These are phyloP conservation scores for Corythornis vintsioides DNA, from an alignment of 2,113 vertebrate genomes.

Conservation along the genomic window DNA sequence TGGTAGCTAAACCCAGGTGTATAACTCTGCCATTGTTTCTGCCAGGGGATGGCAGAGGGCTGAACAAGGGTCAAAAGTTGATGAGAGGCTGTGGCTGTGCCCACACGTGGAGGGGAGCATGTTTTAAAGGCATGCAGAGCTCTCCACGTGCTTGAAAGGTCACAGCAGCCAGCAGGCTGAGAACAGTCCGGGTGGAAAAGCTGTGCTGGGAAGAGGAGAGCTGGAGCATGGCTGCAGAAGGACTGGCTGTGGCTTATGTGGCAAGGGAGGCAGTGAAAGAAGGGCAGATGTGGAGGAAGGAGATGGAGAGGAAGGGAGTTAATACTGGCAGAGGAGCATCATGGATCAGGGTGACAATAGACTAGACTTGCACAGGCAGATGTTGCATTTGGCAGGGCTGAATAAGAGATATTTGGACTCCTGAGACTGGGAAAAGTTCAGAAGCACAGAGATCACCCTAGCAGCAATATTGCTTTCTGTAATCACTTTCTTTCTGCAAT, in stretches of 20 bases:
- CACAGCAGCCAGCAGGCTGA: background rate
- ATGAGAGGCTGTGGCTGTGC: background rate
- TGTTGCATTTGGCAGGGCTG: background rate
- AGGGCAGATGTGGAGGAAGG: accelerated
- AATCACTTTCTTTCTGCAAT: background rate
- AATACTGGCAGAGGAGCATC: background rate
- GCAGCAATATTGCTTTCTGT: background rate
- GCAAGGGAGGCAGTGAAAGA: background rate
- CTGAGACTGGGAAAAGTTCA: background rate
- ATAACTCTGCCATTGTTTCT: background rate
- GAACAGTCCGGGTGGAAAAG: background rate
- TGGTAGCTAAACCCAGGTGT: background rate
- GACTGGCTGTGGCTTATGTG: accelerated
- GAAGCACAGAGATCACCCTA: background rate
- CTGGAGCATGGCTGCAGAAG: accelerated
- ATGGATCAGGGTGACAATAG: background rate
- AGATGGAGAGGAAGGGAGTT: background rate
- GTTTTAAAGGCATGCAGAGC: background rate
- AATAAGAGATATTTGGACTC: background rate
- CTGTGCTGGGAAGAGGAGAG: background rate
- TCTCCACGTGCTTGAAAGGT: background rate
- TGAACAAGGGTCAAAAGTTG: conserved; percentile 34
- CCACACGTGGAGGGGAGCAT: background rate
- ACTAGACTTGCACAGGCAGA: background rate
- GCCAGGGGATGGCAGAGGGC: background rate